phyloP scores from a whole-genome alignment of 2,797 vertebrate species.

The Esox lucius region DNA sequence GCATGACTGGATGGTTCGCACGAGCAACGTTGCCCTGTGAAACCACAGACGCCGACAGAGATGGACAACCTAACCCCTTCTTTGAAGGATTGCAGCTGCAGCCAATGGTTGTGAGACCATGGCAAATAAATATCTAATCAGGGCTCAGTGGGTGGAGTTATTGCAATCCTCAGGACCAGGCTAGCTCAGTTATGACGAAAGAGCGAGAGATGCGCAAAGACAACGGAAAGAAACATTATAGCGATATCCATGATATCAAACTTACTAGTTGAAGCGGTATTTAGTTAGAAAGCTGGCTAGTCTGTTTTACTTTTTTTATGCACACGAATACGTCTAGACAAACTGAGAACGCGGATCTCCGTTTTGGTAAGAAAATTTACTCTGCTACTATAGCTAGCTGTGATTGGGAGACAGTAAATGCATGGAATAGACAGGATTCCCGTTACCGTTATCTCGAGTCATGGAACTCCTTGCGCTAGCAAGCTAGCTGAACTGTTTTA shows the following conservation, averaged over 20 bases:
- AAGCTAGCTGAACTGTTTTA: background rate
- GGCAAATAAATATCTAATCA: conserved; percentile 13
- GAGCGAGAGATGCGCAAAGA: conserved; percentile 48
- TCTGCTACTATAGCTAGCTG: background rate
- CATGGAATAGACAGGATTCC: background rate
- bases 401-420: conserved; percentile 1
- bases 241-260: conserved; percentile 7
- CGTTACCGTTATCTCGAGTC: background rate
- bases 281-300: background rate
- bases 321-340: conserved; percentile 1
- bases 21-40: background rate
- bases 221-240: conserved; percentile 19
- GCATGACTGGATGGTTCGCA: background rate
- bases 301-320: background rate
- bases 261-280: background rate
- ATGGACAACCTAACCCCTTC: background rate
- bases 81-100: conserved; percentile 1
- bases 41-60: background rate
- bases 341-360: background rate
- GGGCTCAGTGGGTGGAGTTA: conserved; percentile 33
- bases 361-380: background rate
- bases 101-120: background rate
- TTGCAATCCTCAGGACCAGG: conserved; percentile 29
- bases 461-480: background rate
- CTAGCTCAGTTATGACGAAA: conserved; percentile 10